Evolutionary conservation across 2,113 vertebrate genomes (phyloP), one percentile per base, ranked within the genome.

Genomic region (Solenodon paradoxus): DNA sequence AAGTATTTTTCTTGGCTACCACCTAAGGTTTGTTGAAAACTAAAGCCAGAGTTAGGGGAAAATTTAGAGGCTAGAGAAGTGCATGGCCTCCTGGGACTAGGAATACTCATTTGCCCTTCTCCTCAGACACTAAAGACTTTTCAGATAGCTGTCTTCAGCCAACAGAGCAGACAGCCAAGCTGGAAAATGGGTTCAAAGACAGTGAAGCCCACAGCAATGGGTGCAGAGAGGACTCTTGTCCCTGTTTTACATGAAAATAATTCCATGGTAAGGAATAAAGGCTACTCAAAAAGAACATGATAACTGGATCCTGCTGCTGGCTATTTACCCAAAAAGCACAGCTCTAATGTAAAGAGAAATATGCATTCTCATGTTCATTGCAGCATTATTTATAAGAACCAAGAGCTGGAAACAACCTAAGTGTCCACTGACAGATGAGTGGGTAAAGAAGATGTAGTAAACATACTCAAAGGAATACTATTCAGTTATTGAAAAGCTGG

Each of bases 1-100:
- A 95, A 96, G 93, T 97, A 89, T 96, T 97, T 97, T 96, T 97
- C 96, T 97, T 97, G 97, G 92, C 96, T 95, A 82, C 64, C 45
- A 92, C 51, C 89, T 95, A 79, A 96, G 64, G 45, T 86, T 93
- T 96, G 92, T 89, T 95, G 93, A 95, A 94, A 96, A 78, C 55
- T 74, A 89, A 96, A 94, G 49, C 86, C 83, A 93, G 69, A 90
- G 93, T 88, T 86, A 91, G 51, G 79, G 68, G 11, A 93, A 95
- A 96, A 89, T 97, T 94, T 94, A 97, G 64, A 96, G 90, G 79
- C 51, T 42, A 28, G 47, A 74, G 90, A 97, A 97, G 55, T 71
- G 3, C 7, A 13, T 42, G 32, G 10, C 40, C 96, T 72, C 17
- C 38, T 0, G 75, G 69, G 93, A 32, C 57, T 74, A 22, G 82